phyloP scores from a whole-genome alignment of 2,888 invertebrate species.

The Antheraea assamensis region DNA sequence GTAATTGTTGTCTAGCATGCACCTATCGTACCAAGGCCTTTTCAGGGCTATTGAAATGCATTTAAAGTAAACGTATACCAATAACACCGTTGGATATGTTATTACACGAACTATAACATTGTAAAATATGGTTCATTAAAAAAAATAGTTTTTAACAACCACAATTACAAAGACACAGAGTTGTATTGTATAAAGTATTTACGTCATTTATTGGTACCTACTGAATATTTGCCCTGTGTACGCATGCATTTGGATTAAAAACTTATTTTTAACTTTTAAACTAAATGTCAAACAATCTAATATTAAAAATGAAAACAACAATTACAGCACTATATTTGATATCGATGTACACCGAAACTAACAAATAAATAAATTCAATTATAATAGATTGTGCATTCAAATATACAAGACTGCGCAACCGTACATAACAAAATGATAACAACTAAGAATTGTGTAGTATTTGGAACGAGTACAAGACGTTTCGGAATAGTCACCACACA shows the following conservation, averaged over 20 bases:
- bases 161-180: no score
- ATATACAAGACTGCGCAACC: background rate
- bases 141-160: no score
- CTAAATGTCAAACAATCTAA: background rate
- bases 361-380: background rate
- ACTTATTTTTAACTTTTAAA: background rate
- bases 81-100: no score
- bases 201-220: no score
- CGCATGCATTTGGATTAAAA: background rate
- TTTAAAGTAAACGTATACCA: no score
- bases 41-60: no score
- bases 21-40: no score
- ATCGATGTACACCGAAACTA: background rate
- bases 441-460: slow-evolving; percentile 33
- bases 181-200: no score
- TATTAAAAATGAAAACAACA: background rate
- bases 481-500: slow-evolving; percentile 60
- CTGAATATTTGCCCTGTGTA: background rate
- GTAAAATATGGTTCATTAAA: no score
- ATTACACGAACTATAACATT: no score
- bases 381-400: no score
- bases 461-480: slow-evolving; percentile 49
- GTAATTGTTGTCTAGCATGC: no score
- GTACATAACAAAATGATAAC: slow-evolving; percentile 29
- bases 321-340: background rate